A percentile compares a stretch with the other conserved stretches of the same genome.
These are phyloP conservation scores for Axis porcinus DNA, from an alignment of 2,113 vertebrate species.

Conservation along the genomic window DNA sequence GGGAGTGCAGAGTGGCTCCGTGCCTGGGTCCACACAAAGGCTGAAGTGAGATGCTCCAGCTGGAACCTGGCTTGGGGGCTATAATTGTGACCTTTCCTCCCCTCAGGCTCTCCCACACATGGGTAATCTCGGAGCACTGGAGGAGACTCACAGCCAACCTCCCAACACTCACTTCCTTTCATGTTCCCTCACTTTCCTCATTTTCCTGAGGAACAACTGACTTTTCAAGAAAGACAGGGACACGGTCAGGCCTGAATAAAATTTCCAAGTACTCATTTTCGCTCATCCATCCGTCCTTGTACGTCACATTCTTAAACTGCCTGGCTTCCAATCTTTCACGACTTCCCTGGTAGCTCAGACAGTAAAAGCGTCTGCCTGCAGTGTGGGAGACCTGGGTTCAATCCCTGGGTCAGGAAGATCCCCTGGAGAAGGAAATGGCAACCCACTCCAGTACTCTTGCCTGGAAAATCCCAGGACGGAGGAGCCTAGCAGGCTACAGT, in stretches of 20 bases:
- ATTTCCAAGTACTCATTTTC: neutral
- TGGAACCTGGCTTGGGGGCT: neutral
- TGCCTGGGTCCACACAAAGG: neutral
- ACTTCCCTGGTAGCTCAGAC: neutral
- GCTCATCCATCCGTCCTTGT: neutral
- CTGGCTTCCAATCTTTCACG: neutral
- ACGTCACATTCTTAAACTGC: neutral
- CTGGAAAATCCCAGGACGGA: neutral
- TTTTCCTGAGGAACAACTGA: neutral
- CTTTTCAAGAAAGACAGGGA: neutral
- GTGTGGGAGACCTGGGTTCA: rapidly evolving
- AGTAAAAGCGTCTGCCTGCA: neutral
- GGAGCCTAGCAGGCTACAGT: neutral
- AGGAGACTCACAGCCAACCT: neutral
- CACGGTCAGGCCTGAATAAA: neutral
- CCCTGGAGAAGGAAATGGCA: neutral
- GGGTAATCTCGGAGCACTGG: neutral
- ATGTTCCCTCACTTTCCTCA: neutral
- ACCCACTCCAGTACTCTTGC: neutral
- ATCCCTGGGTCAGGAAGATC: neutral
- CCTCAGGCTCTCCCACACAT: neutral
- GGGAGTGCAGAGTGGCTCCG: neutral
- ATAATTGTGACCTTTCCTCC: neutral
- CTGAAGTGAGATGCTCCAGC: neutral
- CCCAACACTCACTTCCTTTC: neutral